These are phyloP conservation scores for Stenotaenia linearis DNA, from an alignment of 2,888 invertebrate genomes.

Conservation along the genomic window DNA sequence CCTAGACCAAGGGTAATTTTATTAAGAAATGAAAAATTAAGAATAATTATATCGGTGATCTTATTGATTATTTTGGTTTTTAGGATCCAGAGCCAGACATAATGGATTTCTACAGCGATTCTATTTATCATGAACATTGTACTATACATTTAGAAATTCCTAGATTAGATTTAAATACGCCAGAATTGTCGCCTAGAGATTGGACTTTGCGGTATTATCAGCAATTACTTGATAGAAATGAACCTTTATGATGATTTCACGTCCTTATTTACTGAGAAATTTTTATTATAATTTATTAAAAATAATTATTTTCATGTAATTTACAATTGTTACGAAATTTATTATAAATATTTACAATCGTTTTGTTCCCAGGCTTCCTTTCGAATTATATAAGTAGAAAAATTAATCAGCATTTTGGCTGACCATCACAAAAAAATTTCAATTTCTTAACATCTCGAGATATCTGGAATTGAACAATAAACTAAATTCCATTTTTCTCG, in stretches of 20 bases:
- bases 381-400: not conserved
- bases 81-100: slow-evolving; percentile 10
- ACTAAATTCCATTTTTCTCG: not conserved
- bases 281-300: not conserved
- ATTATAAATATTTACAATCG: not conserved
- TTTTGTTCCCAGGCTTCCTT: not conserved
- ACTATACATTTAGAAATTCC: not conserved
- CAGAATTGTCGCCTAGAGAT: not conserved
- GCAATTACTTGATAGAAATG: not conserved
- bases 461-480: too few relatives aligned
- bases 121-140: not conserved
- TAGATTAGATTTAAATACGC: not conserved
- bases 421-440: not conserved
- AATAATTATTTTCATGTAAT: not conserved
- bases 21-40: too few relatives aligned
- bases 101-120: not conserved
- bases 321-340: not conserved
- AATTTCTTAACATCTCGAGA: too few relatives aligned
- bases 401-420: not conserved
- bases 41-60: too few relatives aligned
- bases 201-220: not conserved
- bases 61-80: too few relatives aligned
- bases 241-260: not conserved
- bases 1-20: not conserved
- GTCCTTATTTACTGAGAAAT: not conserved